Evolutionary conservation across 2,113 vertebrate species (phyloP), one percentile per base, ranked within the genome.

Genomic region (Anguilla japonica): DNA sequence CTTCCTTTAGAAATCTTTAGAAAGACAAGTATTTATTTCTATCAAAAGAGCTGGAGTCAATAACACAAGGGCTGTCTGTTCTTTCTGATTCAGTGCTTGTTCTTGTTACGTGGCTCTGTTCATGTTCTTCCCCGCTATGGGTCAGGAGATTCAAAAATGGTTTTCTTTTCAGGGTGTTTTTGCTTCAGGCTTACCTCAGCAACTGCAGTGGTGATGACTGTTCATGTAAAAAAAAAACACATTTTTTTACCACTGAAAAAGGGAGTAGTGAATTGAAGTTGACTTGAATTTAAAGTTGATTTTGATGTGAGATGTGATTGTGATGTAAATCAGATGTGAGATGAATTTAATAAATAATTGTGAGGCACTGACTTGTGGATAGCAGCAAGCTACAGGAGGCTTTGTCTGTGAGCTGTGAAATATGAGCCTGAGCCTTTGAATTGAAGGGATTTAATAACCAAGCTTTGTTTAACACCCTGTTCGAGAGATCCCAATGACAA

Each of bases 1-100:
- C 71, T 75, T 75, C 71, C 71, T 75, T 75, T 75, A 14, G 71
- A 75, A 75, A 75, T 34, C 71, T 71, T n/a, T 71, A 8, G 63
- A 71, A 71, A 71, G 5, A 71, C 63, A 6, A 71, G 8, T 75
- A 11, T n/a, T 29, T n/a, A 13, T 75, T 75, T 26, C n/a, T 5
- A 13, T 75, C 71, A n/a, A 13, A 34, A 75, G 11, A 75, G 8
- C 22, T 34, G 26, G 34, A 75, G 26, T 13, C 26, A 34, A 75
- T n/a, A 75, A 34, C 8, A 9, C 20, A 75, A 53, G 26, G n/a
- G 9, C 71, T 34, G 5, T 13, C 71, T 75, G 71, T 34, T 75
- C 71, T 75, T 75, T 22, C n/a, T 13, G 71, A 67, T 75, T 75
- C 11, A 14, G 11, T 75, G n/a, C 26, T 13, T 6, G 26, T 13